Conservation (phyloP, 1,140 invertebrate genomes). For the Heliconius hewitsoni region DNA sequence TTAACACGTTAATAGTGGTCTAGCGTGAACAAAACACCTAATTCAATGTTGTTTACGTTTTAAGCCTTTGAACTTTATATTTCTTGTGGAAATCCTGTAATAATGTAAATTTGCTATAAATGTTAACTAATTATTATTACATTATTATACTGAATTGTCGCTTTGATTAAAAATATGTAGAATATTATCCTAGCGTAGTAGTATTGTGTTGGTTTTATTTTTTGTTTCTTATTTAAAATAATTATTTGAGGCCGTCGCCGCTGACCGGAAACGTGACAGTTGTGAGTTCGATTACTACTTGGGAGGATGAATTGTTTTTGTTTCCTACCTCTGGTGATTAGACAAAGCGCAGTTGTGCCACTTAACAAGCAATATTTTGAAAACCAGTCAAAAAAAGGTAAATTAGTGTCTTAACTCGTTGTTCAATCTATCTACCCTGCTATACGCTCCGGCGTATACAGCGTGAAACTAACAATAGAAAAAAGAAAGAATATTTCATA, state of each 20-base stretch:
- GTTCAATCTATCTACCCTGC: too few species aligned
- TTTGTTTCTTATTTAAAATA: not conserved
- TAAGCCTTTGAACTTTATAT: constrained; percentile 25
- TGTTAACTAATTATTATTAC: not conserved
- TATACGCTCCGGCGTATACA: too few species aligned
- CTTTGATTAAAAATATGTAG: not conserved
- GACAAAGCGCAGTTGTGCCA: too few species aligned
- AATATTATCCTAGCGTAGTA: not conserved
- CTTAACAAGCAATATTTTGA: too few species aligned
- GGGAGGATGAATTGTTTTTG: too few species aligned
- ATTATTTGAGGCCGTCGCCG: too few species aligned
- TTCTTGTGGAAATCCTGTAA: constrained; percentile 16
- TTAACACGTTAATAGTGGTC: constrained; percentile 59
- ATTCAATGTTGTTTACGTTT: constrained; percentile 47
- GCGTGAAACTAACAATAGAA: too few species aligned
- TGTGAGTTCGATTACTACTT: too few species aligned
- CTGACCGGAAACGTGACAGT: too few species aligned
- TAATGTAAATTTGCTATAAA: not conserved
- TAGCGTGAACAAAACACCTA: constrained; percentile 60
- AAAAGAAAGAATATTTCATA: too few species aligned
- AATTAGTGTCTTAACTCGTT: too few species aligned
- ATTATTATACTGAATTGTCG: not conserved
- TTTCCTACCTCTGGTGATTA: too few species aligned
- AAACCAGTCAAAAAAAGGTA: not conserved
- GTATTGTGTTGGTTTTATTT: not conserved